Evolutionary conservation across 1,140 invertebrate species (phyloP).

Genomic region (Helicoverpa armigera): DNA sequence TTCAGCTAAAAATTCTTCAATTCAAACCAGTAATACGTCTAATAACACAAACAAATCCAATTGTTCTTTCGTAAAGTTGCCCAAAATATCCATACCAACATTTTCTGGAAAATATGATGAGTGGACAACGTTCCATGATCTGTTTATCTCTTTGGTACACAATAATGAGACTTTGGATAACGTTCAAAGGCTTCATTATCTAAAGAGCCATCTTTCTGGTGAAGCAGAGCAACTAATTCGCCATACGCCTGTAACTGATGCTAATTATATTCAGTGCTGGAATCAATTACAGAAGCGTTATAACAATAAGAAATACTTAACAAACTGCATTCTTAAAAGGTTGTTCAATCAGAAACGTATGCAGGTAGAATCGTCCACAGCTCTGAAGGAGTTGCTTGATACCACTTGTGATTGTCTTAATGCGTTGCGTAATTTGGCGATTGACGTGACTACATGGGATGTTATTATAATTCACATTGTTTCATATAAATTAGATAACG

Average conservation of each 20-base stretch:
- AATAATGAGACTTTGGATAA: slow-evolving; percentile 37
- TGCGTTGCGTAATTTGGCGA: slow-evolving; percentile 39
- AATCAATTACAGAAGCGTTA: slow-evolving; percentile 34
- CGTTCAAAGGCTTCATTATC: too few species aligned
- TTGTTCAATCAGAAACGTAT: slow-evolving; percentile 43
- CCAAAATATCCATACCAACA: slow-evolving; percentile 46
- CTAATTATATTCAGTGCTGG: slow-evolving; percentile 45
- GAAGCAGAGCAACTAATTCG: slow-evolving; percentile 48
- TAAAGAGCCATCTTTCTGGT: slow-evolving; percentile 31
- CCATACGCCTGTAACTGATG: slow-evolving; percentile 47
- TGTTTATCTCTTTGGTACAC: slow-evolving; percentile 9
- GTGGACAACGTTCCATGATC: slow-evolving; percentile 32
- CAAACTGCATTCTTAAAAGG: slow-evolving; percentile 48
- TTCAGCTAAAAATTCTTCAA: background rate
- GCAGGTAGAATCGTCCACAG: slow-evolving; percentile 30
- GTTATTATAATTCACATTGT: slow-evolving; percentile 52
- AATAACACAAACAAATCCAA: background rate
- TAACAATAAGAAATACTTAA: slow-evolving; percentile 47
- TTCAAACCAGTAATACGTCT: background rate
- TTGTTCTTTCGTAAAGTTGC: slow-evolving; percentile 41
- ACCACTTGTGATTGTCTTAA: slow-evolving; percentile 51
- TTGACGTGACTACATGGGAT: slow-evolving; percentile 50
- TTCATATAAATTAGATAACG: slow-evolving; percentile 42
- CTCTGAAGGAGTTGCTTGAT: slow-evolving; percentile 47
- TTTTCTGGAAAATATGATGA: slow-evolving; percentile 48